Conservation (phyloP, 2,113 vertebrate species). For the Micromys minutus region DNA sequence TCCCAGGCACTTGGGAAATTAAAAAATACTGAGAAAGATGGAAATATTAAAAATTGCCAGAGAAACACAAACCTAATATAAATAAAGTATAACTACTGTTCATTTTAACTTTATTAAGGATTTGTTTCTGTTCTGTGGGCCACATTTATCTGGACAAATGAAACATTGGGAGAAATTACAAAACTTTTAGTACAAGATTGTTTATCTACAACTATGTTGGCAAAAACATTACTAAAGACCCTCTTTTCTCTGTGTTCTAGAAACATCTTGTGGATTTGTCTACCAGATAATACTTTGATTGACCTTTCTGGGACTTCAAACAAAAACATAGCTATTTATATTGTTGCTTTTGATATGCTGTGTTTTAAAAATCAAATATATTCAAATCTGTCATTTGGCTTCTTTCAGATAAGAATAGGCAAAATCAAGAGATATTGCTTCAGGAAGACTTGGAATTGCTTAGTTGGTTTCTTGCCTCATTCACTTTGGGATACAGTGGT, state of each 20-base stretch:
- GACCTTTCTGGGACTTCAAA: neutral
- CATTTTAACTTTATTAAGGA: slow-evolving; percentile 63
- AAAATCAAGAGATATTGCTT: neutral
- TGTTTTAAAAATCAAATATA: neutral
- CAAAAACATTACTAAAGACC: slow-evolving; percentile 43
- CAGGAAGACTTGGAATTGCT: neutral
- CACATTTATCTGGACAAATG: slow-evolving; percentile 67
- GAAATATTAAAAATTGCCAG: slow-evolving; percentile 54
- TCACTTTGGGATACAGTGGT: neutral
- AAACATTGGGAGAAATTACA: neutral
- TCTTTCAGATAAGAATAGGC: neutral
- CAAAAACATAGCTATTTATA: slow-evolving; percentile 24
- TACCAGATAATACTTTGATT: slow-evolving; percentile 40
- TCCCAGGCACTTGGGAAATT: slow-evolving; percentile 47
- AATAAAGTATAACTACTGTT: slow-evolving; percentile 48
- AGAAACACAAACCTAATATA: slow-evolving; percentile 49
- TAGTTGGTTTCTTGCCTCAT: neutral
- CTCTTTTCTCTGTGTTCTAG: neutral
- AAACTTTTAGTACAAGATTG: slow-evolving; percentile 44
- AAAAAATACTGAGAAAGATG: slow-evolving; percentile 43
- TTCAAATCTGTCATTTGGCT: neutral
- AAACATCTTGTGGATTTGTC: slow-evolving; percentile 23
- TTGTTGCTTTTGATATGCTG: neutral
- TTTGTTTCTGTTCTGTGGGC: slow-evolving; percentile 39
- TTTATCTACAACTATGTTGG: slow-evolving; percentile 28